Percentiles rank a stretch among this genome's conserved stretches.
phyloP scores from a whole-genome alignment of 1,140 invertebrate species.

The Eubasilissa regina region DNA sequence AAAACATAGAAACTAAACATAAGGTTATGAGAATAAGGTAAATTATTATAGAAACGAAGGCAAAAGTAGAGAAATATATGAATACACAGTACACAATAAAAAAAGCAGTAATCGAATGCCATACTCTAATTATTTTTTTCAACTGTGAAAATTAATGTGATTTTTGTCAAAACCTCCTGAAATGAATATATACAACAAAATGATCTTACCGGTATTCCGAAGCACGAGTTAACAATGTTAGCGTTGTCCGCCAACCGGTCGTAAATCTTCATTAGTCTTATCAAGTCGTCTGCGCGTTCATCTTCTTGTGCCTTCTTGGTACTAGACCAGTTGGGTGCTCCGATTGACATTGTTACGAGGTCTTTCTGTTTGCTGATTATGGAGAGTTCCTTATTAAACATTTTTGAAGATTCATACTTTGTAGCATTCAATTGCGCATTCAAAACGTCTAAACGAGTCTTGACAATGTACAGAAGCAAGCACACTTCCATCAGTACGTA shows the following conservation, averaged over 20 bases:
- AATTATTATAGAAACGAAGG: too few species aligned
- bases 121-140: too few species aligned
- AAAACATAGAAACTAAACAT: too few species aligned
- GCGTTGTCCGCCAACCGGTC: constrained; percentile 56
- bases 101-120: too few species aligned
- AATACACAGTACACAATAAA: too few species aligned
- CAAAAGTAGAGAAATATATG: too few species aligned
- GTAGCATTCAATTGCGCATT: constrained; percentile 53
- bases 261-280: constrained; percentile 53
- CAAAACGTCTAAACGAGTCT: constrained; percentile 49
- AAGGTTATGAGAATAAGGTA: too few species aligned
- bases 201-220: constrained; percentile 55
- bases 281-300: constrained; percentile 50
- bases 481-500: constrained; percentile 47
- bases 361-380: constrained; percentile 44
- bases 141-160: too few species aligned
- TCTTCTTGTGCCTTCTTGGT: constrained; percentile 25
- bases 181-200: neutral
- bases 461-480: constrained; percentile 46
- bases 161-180: too few species aligned
- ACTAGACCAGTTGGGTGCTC: neutral
- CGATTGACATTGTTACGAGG: constrained; percentile 29
- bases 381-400: constrained; percentile 50
- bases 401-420: constrained; percentile 52
- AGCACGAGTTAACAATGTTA: constrained; percentile 58